Percentiles rank a stretch among this genome's conserved stretches.
Evolutionary conservation across 2,888 invertebrate species (phyloP).

Genomic region (Diachrysia chrysitis): DNA sequence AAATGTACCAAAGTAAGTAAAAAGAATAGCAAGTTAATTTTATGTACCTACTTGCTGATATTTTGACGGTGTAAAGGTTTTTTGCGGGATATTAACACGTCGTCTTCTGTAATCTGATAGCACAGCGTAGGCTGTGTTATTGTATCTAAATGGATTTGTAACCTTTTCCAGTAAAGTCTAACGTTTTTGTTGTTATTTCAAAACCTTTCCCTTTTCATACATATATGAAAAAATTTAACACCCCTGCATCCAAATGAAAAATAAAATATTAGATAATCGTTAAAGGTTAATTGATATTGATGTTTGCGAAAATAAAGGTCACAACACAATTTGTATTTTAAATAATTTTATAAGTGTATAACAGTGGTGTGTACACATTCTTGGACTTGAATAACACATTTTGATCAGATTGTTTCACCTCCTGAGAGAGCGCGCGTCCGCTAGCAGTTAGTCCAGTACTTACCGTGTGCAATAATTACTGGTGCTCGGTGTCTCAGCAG

Average conservation of each 20-base stretch:
- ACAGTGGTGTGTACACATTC: too few species aligned
- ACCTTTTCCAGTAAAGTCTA: background rate
- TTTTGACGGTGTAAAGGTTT: background rate
- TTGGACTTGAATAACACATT: too few species aligned
- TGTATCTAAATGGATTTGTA: conserved; percentile 2
- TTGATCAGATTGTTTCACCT: too few species aligned
- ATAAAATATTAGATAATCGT: too few species aligned
- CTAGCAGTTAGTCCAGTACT: background rate
- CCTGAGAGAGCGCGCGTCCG: too few species aligned
- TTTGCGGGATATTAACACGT: background rate
- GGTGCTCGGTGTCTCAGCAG: background rate
- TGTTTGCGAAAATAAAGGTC: too few species aligned
- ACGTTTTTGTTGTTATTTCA: background rate
- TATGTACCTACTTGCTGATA: background rate
- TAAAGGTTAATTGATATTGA: too few species aligned
- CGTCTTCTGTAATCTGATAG: background rate
- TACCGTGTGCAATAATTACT: background rate
- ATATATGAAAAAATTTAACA: background rate
- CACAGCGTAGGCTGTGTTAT: background rate
- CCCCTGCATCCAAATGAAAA: background rate
- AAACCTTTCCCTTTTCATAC: background rate
- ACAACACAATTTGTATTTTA: too few species aligned
- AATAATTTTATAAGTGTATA: too few species aligned
- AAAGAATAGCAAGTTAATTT: background rate
- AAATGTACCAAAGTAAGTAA: background rate